Percentiles rank a stretch among this genome's conserved stretches.
phyloP scores from a whole-genome alignment of 2,797 vertebrate species.

The Semotilus atromaculatus region DNA sequence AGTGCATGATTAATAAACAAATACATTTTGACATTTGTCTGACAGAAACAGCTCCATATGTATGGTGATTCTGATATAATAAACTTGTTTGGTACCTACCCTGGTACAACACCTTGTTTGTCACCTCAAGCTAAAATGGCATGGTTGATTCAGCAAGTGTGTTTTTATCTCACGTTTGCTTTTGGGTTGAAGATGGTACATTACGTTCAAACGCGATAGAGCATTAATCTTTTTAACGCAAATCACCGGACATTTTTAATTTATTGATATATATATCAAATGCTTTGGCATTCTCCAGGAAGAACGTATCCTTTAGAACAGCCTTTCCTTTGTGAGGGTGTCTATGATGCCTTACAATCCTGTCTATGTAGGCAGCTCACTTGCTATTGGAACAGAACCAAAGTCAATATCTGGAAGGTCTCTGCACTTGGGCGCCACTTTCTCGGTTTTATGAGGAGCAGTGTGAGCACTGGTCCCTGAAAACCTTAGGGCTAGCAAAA shows the following conservation, averaged over 20 bases:
- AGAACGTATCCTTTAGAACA: not conserved
- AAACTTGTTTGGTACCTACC: not conserved
- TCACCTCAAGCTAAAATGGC: not conserved
- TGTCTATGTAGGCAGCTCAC: not conserved
- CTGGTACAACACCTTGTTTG: not conserved
- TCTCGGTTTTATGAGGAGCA: conserved; percentile 50
- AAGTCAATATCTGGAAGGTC: conserved; percentile 58
- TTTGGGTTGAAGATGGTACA: not conserved
- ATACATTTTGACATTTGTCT: not conserved
- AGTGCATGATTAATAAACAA: not conserved
- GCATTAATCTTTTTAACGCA: not conserved
- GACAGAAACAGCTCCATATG: not conserved
- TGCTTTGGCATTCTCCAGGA: not conserved
- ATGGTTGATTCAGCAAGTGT: not conserved
- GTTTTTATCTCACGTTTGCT: not conserved
- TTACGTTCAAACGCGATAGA: not conserved
- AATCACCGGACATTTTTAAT: too few relatives aligned
- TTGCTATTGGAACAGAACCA: conserved; percentile 11
- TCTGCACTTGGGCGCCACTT: conserved; percentile 40
- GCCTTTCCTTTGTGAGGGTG: not conserved
- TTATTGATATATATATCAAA: too few relatives aligned
- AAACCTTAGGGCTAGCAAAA: conserved; percentile 54
- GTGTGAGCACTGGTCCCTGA: conserved; percentile 49
- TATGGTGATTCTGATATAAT: not conserved
- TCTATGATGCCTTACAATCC: not conserved